Base-by-base conservation (phyloP, 2,113 vertebrate genomes). In the Alethe castanea region DNA sequence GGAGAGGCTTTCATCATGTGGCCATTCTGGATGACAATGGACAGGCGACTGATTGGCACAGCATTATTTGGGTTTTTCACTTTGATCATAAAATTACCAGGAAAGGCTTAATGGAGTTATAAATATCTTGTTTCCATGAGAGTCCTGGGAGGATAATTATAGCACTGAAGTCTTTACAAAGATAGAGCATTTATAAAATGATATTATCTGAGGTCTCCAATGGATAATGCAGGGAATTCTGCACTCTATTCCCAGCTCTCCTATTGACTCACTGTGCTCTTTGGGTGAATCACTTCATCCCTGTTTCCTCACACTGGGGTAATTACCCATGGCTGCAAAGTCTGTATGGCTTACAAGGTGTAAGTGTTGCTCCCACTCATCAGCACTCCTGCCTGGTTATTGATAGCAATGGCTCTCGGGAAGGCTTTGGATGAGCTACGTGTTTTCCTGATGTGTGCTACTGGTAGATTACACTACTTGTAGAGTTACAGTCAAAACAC, bases 61-160 rank as follows among this genome's bases (percentile, higher is more conserved):
- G 79, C 25, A 3, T 73, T 91, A 86, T 73, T 94, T 89, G 44
- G 83, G 90, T 92, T 95, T 84, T 89, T 89, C 48, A 88, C 94
- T 95, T 96, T 97, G 96, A 95, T 96, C 91, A 80, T 81, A 96
- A 96, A 96, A 92, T 95, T 95, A 95, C 91, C 78, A 94, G 86
- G 86, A 95, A 96, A 92, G 84, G 81, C 93, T 96, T 96, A 95
- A 96, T 95, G 89, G 87, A 83, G 87, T 94, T 97, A 96, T 96
- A 95, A 97, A 97, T 97, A 97, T 92, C 96, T 91, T 96, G 83
- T 97, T 96, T 97, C 95, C 96, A 95, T 95, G 95, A 96, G 95
- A 96, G 95, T 91, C 89, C 84, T 90, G 89, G 89, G 91, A 96
- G 88, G 95, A 92, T 95, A 97, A 97, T 96, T 96, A 96, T 97